Base-by-base conservation (phyloP, 2,888 invertebrate genomes). In the Pachycephus smyrnensis region DNA sequence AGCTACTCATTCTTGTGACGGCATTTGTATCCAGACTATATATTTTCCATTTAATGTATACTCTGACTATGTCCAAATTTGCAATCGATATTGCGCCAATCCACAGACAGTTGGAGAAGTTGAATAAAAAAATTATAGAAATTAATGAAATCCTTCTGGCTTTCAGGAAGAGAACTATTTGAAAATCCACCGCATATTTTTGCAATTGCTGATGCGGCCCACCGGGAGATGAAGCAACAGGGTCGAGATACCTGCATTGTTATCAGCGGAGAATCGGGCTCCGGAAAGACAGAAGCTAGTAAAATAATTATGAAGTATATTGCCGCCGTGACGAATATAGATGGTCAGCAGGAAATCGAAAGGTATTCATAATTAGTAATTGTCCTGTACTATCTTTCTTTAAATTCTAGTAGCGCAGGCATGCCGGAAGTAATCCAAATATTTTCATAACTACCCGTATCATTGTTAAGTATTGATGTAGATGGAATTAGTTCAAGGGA, bases 271-370 rank as follows among this genome's bases (percentile, higher is more conserved):
- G 99, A 99, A 92, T 98, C 98, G 1, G 99, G 99, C 2, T 96
- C 98, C 33, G 99, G 99, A 68, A 99, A 99, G 93, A 99, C 99
- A 11, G 99, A 99, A 92, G 98, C 99, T 0, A 98, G 98, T 80
- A 99, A 99, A 93, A 98, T 99, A 89, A 99, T 99, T 84, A 99
- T 99, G 99, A 97, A 98, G 90, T 97, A 97, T 90, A 98, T 99
- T 84, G 99, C 99, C 0, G 99, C 99, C 4, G 98, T 99, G 81
- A 99, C 99, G 35, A 99, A 98, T 92, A 91, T 94, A 86, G 95
- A 96, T 79, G 97, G 97, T 36, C 97, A 98, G 91, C 96, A 96
- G 90, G 99, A 99, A 92, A 98, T 99, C 81, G 99, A 99, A 93
- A 95, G 98, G 98, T 97, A 87, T 89, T 89, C 79, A 40, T 73